Evolutionary conservation across 2,113 vertebrate species (phyloP), one percentile per base, ranked within the genome.

Genomic region (Thermophis baileyi): DNA sequence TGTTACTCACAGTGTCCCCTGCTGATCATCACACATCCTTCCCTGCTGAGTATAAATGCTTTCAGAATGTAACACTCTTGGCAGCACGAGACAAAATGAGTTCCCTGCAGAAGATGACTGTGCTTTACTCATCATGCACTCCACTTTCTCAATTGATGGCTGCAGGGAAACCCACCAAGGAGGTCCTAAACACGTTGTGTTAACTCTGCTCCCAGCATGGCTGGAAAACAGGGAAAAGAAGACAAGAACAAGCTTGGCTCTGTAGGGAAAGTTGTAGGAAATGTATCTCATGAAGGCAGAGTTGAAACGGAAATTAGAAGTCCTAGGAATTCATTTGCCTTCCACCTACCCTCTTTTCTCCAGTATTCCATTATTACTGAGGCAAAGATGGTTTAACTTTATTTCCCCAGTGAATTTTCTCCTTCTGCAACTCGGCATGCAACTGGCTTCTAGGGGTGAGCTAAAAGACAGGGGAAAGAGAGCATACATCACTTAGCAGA

Each of bases 11-110:
- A 25, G 16, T 60, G 46, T 90, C 74, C 91, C 92, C 92, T 90
- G 92, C 92, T 93, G 92, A 93, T 90, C 92, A 93, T 93, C 92
- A 93, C 88, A 93, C 92, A 86, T 40, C 74, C 8, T 51, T 90
- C 88, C 92, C 92, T 22, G 92, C 92, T 90, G 92, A 90, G 92
- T 40, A 85, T 93, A 93, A 93, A 90, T 44, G 92, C 88, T 93
- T 89, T 93, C 88, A 90, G 74, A 93, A 90, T 92, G 92, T 40
- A 60, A 51, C 74, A 50, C 88, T 93, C 74, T 60, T 90, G 88
- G 74, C 88, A 90, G 88, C 74, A 86, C 53, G 27, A 85, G 54
- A 89, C 46, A 90, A 89, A 93, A 89, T 40, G 53, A 85, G 74
- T 81, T 93, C 88, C 92, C 92, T 18, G 88, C 53, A 16, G n/a